A percentile compares a stretch with the other conserved stretches of the same genome.
These are phyloP conservation scores for Bombus soroeensis DNA, from an alignment of 1,140 invertebrate species.

Conservation along the genomic window DNA sequence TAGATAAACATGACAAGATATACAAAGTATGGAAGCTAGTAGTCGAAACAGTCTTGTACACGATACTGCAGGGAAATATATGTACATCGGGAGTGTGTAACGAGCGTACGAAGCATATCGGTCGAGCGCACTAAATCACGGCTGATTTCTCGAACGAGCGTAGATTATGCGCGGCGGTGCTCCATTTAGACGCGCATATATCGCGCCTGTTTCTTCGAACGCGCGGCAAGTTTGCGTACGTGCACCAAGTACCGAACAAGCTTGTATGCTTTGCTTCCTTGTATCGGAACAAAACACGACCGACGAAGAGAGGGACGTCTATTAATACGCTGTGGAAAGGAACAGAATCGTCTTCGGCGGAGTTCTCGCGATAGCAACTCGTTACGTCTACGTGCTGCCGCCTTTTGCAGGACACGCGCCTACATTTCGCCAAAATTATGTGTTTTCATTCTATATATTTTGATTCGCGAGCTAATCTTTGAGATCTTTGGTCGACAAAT, in stretches of 20 bases:
- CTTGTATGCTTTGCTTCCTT: neutral
- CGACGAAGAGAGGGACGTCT: neutral
- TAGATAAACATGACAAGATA: neutral
- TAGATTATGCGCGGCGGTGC: constrained; percentile 22
- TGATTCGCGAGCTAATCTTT: too few relatives aligned
- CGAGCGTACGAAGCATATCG: constrained; percentile 9
- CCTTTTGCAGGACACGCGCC: too few relatives aligned
- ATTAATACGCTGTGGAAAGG: neutral
- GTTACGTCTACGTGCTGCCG: too few relatives aligned
- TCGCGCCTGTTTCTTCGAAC: constrained; percentile 9
- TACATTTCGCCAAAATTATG: too few relatives aligned
- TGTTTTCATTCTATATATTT: too few relatives aligned
- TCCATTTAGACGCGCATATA: constrained; percentile 26
- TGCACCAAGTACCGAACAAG: constrained; percentile 5
- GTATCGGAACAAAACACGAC: constrained; percentile 3
- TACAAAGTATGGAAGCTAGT: neutral
- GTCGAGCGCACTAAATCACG: constrained; percentile 10
- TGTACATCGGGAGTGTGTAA: neutral
- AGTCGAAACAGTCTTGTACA: neutral
- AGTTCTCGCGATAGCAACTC: constrained; percentile 1
- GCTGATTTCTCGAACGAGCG: constrained; percentile 21
- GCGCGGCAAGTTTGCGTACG: neutral
- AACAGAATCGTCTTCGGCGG: neutral
- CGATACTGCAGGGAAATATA: neutral
- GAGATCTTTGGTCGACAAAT: too few relatives aligned